These are phyloP conservation scores for Drosophila nigromelanica DNA, from an alignment of 1,140 invertebrate species.

Conservation along the genomic window DNA sequence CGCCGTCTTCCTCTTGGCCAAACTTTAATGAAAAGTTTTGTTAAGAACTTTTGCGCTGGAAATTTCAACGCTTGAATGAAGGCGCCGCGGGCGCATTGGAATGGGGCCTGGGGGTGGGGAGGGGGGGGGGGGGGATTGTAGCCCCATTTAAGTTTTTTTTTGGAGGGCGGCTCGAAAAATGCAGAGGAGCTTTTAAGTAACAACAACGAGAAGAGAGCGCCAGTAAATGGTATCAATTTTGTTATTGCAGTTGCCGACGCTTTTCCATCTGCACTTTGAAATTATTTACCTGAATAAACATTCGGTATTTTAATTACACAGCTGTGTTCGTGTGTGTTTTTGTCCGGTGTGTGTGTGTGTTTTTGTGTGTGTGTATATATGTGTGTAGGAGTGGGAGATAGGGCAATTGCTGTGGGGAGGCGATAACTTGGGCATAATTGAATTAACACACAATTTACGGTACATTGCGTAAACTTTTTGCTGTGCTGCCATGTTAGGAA, in stretches of 20 bases:
- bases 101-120: background rate
- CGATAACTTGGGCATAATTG: slow-evolving; percentile 66
- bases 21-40: slow-evolving; percentile 83
- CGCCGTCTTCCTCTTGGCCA: slow-evolving; percentile 39
- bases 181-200: no score
- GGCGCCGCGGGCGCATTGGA: slow-evolving; percentile 14
- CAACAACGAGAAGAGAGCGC: background rate
- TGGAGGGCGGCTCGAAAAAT: no score
- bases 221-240: slow-evolving; percentile 74
- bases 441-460: slow-evolving; percentile 81
- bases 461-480: slow-evolving; percentile 76
- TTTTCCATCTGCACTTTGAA: slow-evolving; percentile 66
- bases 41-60: slow-evolving; percentile 77
- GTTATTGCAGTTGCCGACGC: slow-evolving; percentile 73
- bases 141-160: no score
- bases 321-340: slow-evolving; percentile 18
- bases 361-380: slow-evolving; percentile 1
- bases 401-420: slow-evolving; percentile 25
- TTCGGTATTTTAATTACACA: slow-evolving; percentile 83
- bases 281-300: slow-evolving; percentile 83
- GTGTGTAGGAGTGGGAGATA: slow-evolving; percentile 8
- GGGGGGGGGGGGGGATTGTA: slow-evolving; percentile 12
- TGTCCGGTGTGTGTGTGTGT: background rate
- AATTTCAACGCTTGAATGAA: slow-evolving; percentile 80
- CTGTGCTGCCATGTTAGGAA: slow-evolving; percentile 31